Base-by-base conservation (phyloP, 1,140 invertebrate genomes). In the Temnothorax curvispinosus region DNA sequence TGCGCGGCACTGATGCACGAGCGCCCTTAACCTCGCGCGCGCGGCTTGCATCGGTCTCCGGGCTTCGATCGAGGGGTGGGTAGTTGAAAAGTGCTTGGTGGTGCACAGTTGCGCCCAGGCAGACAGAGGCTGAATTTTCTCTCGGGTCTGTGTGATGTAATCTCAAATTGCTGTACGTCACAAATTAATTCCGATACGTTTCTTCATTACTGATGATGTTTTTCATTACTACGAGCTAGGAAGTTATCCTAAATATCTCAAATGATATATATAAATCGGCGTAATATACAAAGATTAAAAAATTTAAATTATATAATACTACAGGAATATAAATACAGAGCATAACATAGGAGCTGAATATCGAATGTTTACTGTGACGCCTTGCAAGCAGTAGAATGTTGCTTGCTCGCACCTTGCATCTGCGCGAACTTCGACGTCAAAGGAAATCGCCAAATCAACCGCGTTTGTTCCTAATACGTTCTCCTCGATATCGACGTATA, bases 21-120 rank as follows among this genome's bases (percentile, higher is more conserved):
- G 67, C 80, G 80, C 80, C 80, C 80, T 82, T 82, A 82, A 82
- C 80, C 80, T 74, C 67, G 78, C 62, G 15, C 67, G 78, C 62
- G 15, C 41, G 52, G 67, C 80, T 65, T 38, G 76, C 76, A 67
- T 65, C 62, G 58, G 27, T 64, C 75, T 64, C 60, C 76, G 32
- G 32, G 4, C 62, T 82, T 82, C 80, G 80, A 82, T 82, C 80
- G 80, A 18, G 52, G 52, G 52, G 21, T 44, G 47, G 47, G 44
- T 64, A 47, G 77, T 62, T 18, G 75, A 8, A 13, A n/a, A 11
- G 44, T 80, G 35, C 32, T 27, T 18, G 41, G 65, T 47, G 41
- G 52, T 27, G 52, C 52, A 35, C 80, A 74, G 41, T 47, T 41
- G n/a, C 13, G 41, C 27, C 69, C 58, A 60, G 27, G 9, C 52